phyloP scores from a whole-genome alignment of 2,888 invertebrate species.

The Meiosimyza decipiens region DNA sequence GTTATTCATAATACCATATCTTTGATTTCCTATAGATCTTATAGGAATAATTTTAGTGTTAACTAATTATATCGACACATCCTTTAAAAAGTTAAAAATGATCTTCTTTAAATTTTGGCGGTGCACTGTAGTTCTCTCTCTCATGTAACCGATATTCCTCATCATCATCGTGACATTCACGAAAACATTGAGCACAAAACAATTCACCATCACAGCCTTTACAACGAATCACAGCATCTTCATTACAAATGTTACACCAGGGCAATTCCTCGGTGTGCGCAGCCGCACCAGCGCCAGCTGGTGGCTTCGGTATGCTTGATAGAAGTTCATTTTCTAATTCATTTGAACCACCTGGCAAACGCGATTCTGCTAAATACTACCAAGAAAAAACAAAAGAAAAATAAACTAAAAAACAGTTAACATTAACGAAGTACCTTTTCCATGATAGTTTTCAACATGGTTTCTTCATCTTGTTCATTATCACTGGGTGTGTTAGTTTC shows the following conservation, averaged over 20 bases:
- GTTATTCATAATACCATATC: no score
- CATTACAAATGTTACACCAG: constrained; percentile 89
- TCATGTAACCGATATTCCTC: constrained; percentile 68
- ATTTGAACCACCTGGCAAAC: constrained; percentile 67
- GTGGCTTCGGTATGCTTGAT: constrained; percentile 46
- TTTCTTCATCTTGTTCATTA: constrained; percentile 65
- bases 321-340: constrained; percentile 66
- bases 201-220: constrained; percentile 82
- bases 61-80: no score
- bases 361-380: constrained; percentile 69
- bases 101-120: constrained; percentile 63
- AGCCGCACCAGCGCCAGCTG: constrained; percentile 40
- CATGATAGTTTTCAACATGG: constrained; percentile 60
- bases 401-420: not conserved
- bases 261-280: constrained; percentile 73
- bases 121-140: constrained; percentile 56
- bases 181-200: constrained; percentile 82
- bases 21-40: no score
- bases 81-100: constrained; percentile 52
- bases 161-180: constrained; percentile 76
- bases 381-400: constrained; percentile 2
- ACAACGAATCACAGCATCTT: constrained; percentile 80
- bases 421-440: constrained; percentile 51
- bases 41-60: no score
- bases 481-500: constrained; percentile 58